Base-by-base conservation (phyloP, 2,113 vertebrate species). In the Datnioides undecimradiatus region DNA sequence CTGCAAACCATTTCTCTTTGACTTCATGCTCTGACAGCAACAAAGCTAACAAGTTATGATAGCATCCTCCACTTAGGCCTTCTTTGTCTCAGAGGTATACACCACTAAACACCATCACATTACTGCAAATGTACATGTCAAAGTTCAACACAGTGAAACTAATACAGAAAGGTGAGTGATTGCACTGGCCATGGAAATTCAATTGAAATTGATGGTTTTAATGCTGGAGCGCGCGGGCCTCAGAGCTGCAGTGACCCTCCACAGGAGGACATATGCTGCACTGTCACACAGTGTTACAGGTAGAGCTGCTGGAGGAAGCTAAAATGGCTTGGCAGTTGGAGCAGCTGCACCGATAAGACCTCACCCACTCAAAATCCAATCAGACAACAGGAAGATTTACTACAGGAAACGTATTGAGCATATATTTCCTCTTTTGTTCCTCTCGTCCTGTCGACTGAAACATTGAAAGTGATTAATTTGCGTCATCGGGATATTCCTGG, bases 301-400 rank as follows among this genome's bases (percentile, higher is more conserved):
- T 82, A 68, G 60, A 36, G 27, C 49, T 49, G 41, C 70, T 29
- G 57, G 23, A 34, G 63, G 63, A 76, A 88, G 60, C 60, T 76
- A 63, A 87, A 79, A 57, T 7, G 25, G 23, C 46, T 29, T 49
- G 73, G 63, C 88, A 45, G 85, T 93, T 92, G 67, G 72, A 85
- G 67, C 86, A 87, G 83, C 80, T 89, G 87, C 79, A 36, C 43
- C 19, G 48, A 88, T 88, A 75, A 83, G 76, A 80, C 77, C 55
- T 80, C 66, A 23, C 51, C 80, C 79, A 82, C 68, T 80, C 73
- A 58, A 67, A 83, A 72, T 63, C 63, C 65, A 66, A 75, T 73
- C 40, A 31, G 12, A 81, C 49, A 76, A 84, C 51, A 31, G 76
- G 41, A 59, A 70, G 62, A 83, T 85, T 86, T 86, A 80, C 64